Conservation (phyloP, 2,888 invertebrate species). For the Andrena haemorrhoa region DNA sequence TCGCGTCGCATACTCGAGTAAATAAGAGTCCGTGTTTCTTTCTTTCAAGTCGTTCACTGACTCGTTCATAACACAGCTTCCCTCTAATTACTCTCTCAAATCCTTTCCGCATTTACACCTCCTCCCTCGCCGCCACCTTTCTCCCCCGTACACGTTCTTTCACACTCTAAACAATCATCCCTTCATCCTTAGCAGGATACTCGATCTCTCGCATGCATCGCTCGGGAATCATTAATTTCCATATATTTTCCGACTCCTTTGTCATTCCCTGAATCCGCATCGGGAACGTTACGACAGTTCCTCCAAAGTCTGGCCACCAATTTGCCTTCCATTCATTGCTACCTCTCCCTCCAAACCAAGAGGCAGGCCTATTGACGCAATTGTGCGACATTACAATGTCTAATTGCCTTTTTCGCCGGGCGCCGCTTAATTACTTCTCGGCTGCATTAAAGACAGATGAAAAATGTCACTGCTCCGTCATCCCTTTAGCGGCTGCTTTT, state of each 20-base stretch:
- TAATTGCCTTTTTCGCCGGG: constrained; percentile 48
- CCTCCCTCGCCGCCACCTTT: constrained; percentile 20
- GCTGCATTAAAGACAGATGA: constrained; percentile 60
- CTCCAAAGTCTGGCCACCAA: constrained; percentile 8
- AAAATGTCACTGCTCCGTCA: constrained; percentile 58
- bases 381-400: constrained; percentile 39
- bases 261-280: background rate
- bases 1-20: constrained; percentile 18
- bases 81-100: constrained; percentile 56
- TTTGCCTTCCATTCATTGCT: constrained; percentile 7
- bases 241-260: background rate
- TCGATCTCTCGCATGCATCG: constrained; percentile 5
- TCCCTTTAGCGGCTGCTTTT: constrained; percentile 59
- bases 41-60: constrained; percentile 60
- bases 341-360: background rate
- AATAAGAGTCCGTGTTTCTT: constrained; percentile 51
- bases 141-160: constrained; percentile 21
- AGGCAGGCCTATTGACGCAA: background rate
- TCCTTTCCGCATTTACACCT: constrained; percentile 59
- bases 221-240: background rate
- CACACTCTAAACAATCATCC: constrained; percentile 28
- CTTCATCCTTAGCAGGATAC: background rate
- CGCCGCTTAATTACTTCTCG: constrained; percentile 59
- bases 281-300: background rate
- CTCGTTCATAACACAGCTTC: constrained; percentile 57